Base-by-base conservation (phyloP, 2,797 vertebrate species). In the Cetoscarus ocellatus region DNA sequence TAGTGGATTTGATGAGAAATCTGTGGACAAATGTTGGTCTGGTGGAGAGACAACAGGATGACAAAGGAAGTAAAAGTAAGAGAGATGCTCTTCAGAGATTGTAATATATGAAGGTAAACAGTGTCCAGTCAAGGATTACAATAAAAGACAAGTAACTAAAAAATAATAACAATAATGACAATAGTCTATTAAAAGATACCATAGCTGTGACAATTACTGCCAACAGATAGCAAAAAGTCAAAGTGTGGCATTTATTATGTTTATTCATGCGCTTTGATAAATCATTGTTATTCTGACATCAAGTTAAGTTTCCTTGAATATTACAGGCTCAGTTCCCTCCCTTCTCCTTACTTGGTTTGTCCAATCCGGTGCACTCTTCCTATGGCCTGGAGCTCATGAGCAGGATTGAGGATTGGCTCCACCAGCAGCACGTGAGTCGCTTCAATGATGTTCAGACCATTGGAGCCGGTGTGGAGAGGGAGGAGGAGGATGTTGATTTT, bases 311-410 rank as follows among this genome's bases (percentile, higher is more conserved):
- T 9, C 55, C 8, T 5, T 14, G 40, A 18, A 34, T 10, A 43
- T 17, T 15, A 27, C 2, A 4, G 27, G 27, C 27, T 27, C 27
- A 27, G 27, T 27, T 5, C 3, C 19, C 47, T 58, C 14, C 4
- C 40, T 4, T 43, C 14, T 3, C 10, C 96, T 94, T 91, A 98
- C 98, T 97, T 99, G 77, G 96, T 99, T 58, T 99, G 98, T 55
- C 98, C 98, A 45, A 99, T 99, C 44, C 98, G 96, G 91, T 99
- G 98, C 3, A 99, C 98, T 80, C 98, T 93, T 79, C 98, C 98
- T 44, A 99, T 99, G 67, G 98, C 98, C 91, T 99, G 98, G 5
- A 99, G 95, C 88, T 99, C 98, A 18, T 98, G 97, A 68, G 98
- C 98, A 0, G 97, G 98, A 88, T 99, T 99, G 63, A 99, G 90